These are phyloP conservation scores for Picus viridis DNA, from an alignment of 2,797 vertebrate genomes.

Conservation along the genomic window DNA sequence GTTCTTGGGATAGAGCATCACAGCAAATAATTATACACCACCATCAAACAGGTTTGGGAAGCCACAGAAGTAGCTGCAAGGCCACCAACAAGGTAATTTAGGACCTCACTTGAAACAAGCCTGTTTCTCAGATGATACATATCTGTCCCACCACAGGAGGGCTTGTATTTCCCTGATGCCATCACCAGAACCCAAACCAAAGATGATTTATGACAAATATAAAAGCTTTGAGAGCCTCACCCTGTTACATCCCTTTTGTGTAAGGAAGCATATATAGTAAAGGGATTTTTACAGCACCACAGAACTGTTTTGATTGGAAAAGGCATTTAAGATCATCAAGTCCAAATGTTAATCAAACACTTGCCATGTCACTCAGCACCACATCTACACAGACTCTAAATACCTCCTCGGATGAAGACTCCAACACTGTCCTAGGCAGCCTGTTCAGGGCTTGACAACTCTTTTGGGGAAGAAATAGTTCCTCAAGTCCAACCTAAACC, in stretches of 20 bases:
- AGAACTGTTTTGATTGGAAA: no score
- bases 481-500: no score
- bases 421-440: no score
- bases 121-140: background rate
- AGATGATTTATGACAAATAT: background rate
- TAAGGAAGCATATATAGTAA: background rate
- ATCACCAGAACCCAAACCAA: background rate
- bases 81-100: background rate
- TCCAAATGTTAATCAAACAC: no score
- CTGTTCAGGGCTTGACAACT: no score
- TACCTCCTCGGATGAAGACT: no score
- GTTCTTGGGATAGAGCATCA: background rate
- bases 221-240: background rate
- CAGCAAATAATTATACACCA: background rate
- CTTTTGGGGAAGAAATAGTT: no score
- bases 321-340: no score
- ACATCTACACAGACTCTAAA: no score
- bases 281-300: background rate
- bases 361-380: no score
- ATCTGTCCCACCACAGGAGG: background rate
- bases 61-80: background rate
- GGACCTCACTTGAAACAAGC: background rate
- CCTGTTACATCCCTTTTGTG: background rate
- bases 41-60: background rate
- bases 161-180: background rate